These are phyloP conservation scores for Lepisosteus osseus DNA, from an alignment of 2,113 vertebrate genomes.

Conservation along the genomic window DNA sequence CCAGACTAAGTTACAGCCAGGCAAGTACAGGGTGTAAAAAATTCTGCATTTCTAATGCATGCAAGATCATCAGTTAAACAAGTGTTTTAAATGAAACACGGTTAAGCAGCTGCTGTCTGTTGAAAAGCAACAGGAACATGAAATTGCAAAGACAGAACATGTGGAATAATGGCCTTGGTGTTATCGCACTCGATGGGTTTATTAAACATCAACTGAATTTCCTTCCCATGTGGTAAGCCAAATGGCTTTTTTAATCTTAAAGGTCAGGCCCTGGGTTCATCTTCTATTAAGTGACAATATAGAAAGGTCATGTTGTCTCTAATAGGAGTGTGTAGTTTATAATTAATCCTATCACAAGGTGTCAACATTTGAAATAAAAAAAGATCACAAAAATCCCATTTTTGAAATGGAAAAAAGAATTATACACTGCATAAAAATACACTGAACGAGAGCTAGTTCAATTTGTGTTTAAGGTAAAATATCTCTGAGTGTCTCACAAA, in stretches of 20 bases:
- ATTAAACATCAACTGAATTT: background rate
- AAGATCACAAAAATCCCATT: slow-evolving; percentile 2
- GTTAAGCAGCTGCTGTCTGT: too few relatives aligned
- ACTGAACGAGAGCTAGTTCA: slow-evolving; percentile 42
- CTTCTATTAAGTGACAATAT: slow-evolving; percentile 1
- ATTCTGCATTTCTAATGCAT: too few relatives aligned
- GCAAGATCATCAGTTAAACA: too few relatives aligned
- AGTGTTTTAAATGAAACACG: too few relatives aligned
- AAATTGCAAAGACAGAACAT: too few relatives aligned
- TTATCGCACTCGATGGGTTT: too few relatives aligned
- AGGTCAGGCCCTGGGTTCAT: slow-evolving; percentile 4
- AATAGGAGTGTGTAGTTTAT: slow-evolving; percentile 20
- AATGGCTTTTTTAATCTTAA: background rate
- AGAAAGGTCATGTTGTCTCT: slow-evolving; percentile 28
- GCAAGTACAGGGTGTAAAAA: too few relatives aligned
- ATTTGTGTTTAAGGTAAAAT: slow-evolving; percentile 30
- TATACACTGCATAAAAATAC: slow-evolving; percentile 28
- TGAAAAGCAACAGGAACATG: too few relatives aligned
- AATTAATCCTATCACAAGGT: slow-evolving; percentile 29
- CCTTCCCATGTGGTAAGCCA: background rate
- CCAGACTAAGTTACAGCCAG: too few relatives aligned
- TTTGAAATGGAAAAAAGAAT: slow-evolving; percentile 21
- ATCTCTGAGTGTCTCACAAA: background rate
- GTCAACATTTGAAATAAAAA: slow-evolving; percentile 30
- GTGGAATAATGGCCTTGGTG: too few relatives aligned